These are phyloP conservation scores for Aphelocoma californica DNA, from an alignment of 2,797 vertebrate species.

Conservation along the genomic window DNA sequence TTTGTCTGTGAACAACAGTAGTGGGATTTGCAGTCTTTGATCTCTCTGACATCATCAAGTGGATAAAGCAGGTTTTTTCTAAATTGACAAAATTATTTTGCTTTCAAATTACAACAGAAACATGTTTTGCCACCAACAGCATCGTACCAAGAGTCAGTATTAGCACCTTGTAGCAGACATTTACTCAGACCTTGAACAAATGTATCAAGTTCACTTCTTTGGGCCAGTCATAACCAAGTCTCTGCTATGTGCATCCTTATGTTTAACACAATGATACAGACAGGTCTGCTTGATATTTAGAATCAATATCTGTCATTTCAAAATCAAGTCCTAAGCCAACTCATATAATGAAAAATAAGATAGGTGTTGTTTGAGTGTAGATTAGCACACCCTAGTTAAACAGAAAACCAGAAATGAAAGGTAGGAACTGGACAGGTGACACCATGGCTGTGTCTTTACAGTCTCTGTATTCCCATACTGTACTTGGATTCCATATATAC, in stretches of 20 bases:
- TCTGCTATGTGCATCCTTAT: background rate
- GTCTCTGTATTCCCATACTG: background rate
- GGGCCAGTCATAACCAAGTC: rapidly evolving
- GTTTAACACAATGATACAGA: background rate
- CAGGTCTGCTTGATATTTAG: background rate
- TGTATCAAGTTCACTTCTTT: background rate
- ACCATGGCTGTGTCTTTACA: background rate
- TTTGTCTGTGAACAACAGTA: conserved; percentile 43
- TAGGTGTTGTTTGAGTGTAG: rapidly evolving
- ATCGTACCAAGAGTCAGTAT: background rate
- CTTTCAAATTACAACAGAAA: background rate
- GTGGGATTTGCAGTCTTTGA: conserved; percentile 29
- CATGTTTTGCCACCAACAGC: background rate
- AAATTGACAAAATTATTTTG: conserved; percentile 26
- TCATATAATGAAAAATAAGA: background rate
- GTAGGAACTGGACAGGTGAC: background rate
- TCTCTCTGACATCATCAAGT: conserved; percentile 41
- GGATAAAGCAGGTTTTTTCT: background rate
- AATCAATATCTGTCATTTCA: background rate
- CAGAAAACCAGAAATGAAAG: background rate
- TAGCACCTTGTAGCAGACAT: background rate
- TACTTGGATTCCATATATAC: rapidly evolving
- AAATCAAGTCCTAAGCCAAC: background rate
- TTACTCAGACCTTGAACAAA: background rate
- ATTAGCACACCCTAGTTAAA: background rate